A percentile compares a stretch with the other conserved stretches of the same genome.
Conservation (phyloP, 2,113 vertebrate genomes). For the Aplodontia rufa region DNA sequence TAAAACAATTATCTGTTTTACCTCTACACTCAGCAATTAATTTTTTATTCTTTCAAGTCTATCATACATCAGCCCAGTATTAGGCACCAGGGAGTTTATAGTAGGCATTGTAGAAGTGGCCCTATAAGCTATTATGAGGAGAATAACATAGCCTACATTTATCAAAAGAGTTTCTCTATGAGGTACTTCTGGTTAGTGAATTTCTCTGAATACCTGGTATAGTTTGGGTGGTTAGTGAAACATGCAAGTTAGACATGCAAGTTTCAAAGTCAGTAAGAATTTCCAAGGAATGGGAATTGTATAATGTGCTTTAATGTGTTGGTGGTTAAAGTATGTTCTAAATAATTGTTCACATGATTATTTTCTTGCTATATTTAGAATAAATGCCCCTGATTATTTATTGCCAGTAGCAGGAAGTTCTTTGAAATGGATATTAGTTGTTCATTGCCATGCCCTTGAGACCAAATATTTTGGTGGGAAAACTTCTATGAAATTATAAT, state of each 20-base stretch:
- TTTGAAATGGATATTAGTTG: conserved; percentile 54
- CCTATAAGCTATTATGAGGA: neutral
- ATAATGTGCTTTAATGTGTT: neutral
- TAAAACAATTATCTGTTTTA: neutral
- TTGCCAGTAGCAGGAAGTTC: conserved; percentile 34
- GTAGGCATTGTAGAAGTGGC: neutral
- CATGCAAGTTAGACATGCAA: neutral
- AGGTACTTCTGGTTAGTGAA: neutral
- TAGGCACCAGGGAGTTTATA: neutral
- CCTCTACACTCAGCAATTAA: neutral
- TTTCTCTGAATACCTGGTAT: conserved; percentile 9
- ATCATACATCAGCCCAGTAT: neutral
- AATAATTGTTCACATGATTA: conserved; percentile 61
- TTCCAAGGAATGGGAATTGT: neutral
- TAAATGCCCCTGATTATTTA: conserved; percentile 27
- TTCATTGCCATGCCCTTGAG: conserved; percentile 2
- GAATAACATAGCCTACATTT: neutral
- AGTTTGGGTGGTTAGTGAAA: neutral
- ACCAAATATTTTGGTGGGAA: conserved; percentile 40
- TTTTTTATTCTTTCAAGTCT: conserved; percentile 25
- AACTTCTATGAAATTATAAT: conserved; percentile 30
- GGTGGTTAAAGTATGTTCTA: conserved; percentile 9
- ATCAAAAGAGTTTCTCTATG: neutral
- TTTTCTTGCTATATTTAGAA: conserved; percentile 49
- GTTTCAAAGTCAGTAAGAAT: neutral